Evolutionary conservation across 2,797 vertebrate species (phyloP).

Genomic region (Otus scops): DNA sequence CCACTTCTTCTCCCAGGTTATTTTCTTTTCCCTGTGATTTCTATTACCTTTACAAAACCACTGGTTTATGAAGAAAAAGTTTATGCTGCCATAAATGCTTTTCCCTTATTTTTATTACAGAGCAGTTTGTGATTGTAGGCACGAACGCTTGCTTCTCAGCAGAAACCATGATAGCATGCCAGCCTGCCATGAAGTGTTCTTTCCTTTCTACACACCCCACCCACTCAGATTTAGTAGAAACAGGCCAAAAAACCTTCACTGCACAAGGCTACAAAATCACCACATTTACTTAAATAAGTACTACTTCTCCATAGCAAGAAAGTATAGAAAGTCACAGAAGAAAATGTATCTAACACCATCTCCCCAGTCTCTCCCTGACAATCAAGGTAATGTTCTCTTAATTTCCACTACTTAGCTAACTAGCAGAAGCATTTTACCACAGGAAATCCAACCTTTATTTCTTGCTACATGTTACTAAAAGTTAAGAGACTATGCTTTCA

Average conservation of each 20-base stretch:
- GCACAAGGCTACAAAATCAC: neutral
- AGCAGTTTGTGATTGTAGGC: neutral
- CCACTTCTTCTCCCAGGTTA: neutral
- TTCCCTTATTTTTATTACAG: neutral
- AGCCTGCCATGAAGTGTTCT: neutral
- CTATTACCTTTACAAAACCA: neutral
- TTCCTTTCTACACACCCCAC: neutral
- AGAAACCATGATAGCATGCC: neutral
- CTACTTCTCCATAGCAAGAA: neutral
- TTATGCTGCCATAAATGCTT: neutral
- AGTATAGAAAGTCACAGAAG: neutral
- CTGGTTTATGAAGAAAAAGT: neutral
- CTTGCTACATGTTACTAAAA: neutral
- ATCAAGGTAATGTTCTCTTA: neutral
- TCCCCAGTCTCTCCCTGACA: neutral
- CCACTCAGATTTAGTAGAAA: neutral
- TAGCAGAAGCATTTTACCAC: neutral
- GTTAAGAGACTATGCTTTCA: neutral
- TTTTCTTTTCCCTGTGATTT: neutral
- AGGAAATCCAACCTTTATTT: neutral
- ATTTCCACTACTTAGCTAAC: neutral
- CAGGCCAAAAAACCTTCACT: neutral
- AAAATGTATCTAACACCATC: neutral
- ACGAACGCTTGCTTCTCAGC: neutral
- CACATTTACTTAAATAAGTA: neutral